Evolutionary conservation across 2,888 invertebrate species (phyloP), one percentile per base, ranked within the genome.

Genomic region (Cantharis lateralis): DNA sequence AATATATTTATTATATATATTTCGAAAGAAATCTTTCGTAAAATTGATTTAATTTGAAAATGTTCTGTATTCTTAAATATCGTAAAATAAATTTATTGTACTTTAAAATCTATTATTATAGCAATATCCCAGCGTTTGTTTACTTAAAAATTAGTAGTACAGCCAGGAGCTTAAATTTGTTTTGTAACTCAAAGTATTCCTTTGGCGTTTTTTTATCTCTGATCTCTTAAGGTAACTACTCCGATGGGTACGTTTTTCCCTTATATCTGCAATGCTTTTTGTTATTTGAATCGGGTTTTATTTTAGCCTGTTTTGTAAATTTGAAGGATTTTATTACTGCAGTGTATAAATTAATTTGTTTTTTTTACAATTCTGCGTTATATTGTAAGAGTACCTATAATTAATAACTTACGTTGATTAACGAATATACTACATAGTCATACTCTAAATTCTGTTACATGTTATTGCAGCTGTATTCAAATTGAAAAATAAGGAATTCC

Each of bases 241-340:
- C 62, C 62, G 32, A 70, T 13, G 62, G 70, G 61, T 61, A 62
- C 61, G 9, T 24, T 70, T 61, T 15, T 70, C 15, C 61, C 10
- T 70, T 15, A 62, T 70, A 70, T 61, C 48, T 70, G 70, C 69
- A 11, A 48, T 70, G 69, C 69, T 70, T 48, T 48, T 20, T 20
- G 13, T 70, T 70, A 15, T 70, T 70, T 48, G 48, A 10, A 18
- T 32, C 48, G 16, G 10, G 32, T 28, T 69, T 69, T 28, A 28
- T 16, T 66, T 24, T 18, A 66, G 18, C 5, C 24, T 66, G 48
- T n/a, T 48, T 48, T 48, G 48, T 48, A 48, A 48, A 48, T 48
- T n/a, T 48, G 48, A 48, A 48, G n/a, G n/a, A 48, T 48, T n/a
- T 48, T 48, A 48, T n/a, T n/a, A 48, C 48, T 48, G 48, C 48